Base-by-base conservation (phyloP, 1,140 invertebrate species). In the Polypedilum pembai region DNA sequence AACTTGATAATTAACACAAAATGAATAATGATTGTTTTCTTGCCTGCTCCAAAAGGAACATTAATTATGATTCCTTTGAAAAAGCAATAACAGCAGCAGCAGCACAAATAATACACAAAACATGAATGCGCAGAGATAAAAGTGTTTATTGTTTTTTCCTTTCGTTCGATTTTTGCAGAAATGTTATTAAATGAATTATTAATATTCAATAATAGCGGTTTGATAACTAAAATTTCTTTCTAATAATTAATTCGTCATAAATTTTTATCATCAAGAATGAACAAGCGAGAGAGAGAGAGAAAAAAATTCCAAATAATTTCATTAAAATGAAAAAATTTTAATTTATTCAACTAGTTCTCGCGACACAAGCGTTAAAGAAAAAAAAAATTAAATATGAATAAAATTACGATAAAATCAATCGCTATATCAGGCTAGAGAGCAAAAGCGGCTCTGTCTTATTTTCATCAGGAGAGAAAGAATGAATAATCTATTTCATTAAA, bases 21-120 rank as follows among this genome's bases (percentile, higher is more conserved):
- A 56, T 56, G 45, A 56, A 56, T 56, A 56, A 56, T 56, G 45
- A 56, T 56, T 56, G 45, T 56, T 56, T 56, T 56, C n/a, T 56
- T 56, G 41, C 45, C n/a, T 45, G n/a, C n/a, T 56, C 45, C 45
- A n/a, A n/a, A 56, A 33, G 24, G 45, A 56, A 56, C 45, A 56
- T 56, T 56, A 56, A 56, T 56, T 56, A 56, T 56, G 12, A 56
- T 56, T 56, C 45, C n/a, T 56, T n/a, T 15, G 12, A n/a, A 56
- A 56, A 56, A 12, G 45, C 45, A 56, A 33, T 5, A 33, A 33
- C 24, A 33, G 5, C 24, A 33, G 24, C 24, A 33, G 24, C 5
- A 33, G 24, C 5, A 33, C 24, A 33, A 33, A 33, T 33, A 33
- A 33, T 33, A 33, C 24, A 33, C 24, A 33, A 3, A 56, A 56